Percentiles rank a stretch among this genome's conserved stretches.
phyloP scores from a whole-genome alignment of 2,888 invertebrate genomes.

The Cheilosia pagana region DNA sequence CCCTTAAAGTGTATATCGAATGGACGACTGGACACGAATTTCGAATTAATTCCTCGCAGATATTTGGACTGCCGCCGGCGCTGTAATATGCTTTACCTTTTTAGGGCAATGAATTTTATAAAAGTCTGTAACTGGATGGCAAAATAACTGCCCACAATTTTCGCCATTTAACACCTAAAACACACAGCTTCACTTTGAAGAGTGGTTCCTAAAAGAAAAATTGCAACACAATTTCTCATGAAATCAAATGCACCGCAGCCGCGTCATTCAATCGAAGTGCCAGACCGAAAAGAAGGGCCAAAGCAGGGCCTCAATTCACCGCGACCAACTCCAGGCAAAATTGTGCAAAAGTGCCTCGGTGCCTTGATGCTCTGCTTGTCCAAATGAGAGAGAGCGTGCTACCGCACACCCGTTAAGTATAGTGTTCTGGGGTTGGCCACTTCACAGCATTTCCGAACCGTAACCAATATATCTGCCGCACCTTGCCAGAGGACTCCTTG shows the following conservation, averaged over 20 bases:
- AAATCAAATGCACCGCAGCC: background rate
- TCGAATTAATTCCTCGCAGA: too few species aligned
- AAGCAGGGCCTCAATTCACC: background rate
- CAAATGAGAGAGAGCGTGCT: constrained; percentile 24
- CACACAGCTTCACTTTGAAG: too few species aligned
- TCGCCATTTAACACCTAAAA: too few species aligned
- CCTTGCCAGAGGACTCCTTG: background rate
- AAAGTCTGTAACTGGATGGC: too few species aligned
- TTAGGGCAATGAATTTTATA: too few species aligned
- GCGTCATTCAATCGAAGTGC: constrained; percentile 16
- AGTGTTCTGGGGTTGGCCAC: background rate
- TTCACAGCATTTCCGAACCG: constrained; percentile 39
- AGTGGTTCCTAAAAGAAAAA: background rate
- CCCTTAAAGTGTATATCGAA: too few species aligned
- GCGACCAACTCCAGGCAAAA: background rate
- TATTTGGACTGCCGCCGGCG: too few species aligned
- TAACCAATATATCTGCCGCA: constrained; percentile 36
- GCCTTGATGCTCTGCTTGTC: constrained; percentile 9
- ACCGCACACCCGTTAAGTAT: constrained; percentile 37
- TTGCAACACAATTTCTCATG: background rate
- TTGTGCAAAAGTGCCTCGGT: constrained; percentile 45
- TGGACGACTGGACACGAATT: too few species aligned
- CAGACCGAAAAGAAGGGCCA: background rate
- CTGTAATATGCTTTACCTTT: too few species aligned
- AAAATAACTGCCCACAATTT: too few species aligned